Evolutionary conservation across 1,140 invertebrate species (phyloP), one percentile per base, ranked within the genome.

Genomic region (Drosophila santomea): DNA sequence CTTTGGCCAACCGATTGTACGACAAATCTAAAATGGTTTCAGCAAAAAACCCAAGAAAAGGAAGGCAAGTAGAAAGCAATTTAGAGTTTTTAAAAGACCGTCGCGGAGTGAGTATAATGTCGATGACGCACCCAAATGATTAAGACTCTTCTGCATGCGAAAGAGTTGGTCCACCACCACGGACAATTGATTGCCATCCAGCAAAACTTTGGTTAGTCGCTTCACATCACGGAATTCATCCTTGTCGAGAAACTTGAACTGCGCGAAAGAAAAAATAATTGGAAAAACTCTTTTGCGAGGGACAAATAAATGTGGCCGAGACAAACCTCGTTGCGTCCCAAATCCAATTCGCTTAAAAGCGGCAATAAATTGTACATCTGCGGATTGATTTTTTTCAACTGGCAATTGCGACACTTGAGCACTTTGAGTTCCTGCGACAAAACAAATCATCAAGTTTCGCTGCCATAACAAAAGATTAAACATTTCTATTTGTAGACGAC

Each of bases 131-230:
- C 93, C 91, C 78, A 92, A 91, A 75, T 91, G 88, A 80, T 92
- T 90, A 59, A 95, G 93, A 90, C 94, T 93, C 51, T 93, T 93
- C 83, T 95, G 95, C 75, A 94, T 94, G 48, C 94, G 93, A 92
- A 97, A 97, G 68, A 95, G 96, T 73, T 95, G 93, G 86, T 97
- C 96, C 23, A 96, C 93, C 38, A 96, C 93, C 4, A 96, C 95
- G 3, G 96, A 95, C 51, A 97, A 92, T 84, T 95, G 94, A 93
- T 97, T 97, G 32, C 96, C 96, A 80, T 97, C 96, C 69, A 97
- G 93, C 78, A 94, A 93, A 48, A 97, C 93, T 75, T 94, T 94
- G 78, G 94, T 94, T 41, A 97, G 92, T 66, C 94, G 94, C 79
- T 94, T 94, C 60, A 96, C 93, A 83, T 95, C 95, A 62, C 94